A percentile compares a stretch with the other conserved stretches of the same genome.
Evolutionary conservation across 1,140 invertebrate species (phyloP).

Genomic region (Scaptomyza montana): DNA sequence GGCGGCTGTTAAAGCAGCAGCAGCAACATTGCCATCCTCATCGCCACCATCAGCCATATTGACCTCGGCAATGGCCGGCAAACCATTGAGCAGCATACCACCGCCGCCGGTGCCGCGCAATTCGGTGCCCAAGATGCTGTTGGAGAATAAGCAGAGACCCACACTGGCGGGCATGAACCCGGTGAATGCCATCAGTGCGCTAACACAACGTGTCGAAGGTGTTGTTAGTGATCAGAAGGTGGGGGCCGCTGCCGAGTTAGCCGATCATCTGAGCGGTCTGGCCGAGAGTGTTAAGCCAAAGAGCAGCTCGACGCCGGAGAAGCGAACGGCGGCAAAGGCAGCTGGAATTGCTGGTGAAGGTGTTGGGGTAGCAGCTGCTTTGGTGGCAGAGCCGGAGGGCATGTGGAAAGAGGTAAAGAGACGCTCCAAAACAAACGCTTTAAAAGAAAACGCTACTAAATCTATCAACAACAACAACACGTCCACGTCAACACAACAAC

Average conservation of each 20-base stretch:
- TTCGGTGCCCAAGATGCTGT: slow-evolving; percentile 68
- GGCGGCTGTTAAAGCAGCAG: not conserved
- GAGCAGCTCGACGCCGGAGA: slow-evolving; percentile 66
- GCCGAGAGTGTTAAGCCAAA: slow-evolving; percentile 79
- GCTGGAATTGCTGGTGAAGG: slow-evolving; percentile 30
- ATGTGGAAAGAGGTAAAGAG: slow-evolving; percentile 85
- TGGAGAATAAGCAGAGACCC: slow-evolving; percentile 54
- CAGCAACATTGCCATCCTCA: slow-evolving; percentile 18
- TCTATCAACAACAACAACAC: slow-evolving; percentile 66
- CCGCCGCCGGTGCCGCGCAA: slow-evolving; percentile 87
- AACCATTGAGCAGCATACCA: slow-evolving; percentile 86
- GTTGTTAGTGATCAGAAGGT: slow-evolving; percentile 82
- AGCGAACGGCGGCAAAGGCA: slow-evolving; percentile 36
- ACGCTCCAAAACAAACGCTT: slow-evolving; percentile 84
- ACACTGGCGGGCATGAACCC: slow-evolving; percentile 59
- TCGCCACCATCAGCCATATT: slow-evolving; percentile 72
- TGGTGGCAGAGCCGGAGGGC: slow-evolving; percentile 78
- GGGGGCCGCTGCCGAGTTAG: slow-evolving; percentile 67
- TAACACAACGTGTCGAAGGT: slow-evolving; percentile 84
- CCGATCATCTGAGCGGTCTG: slow-evolving; percentile 78
- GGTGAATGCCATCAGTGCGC: slow-evolving; percentile 57
- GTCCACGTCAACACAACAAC: slow-evolving; percentile 66
- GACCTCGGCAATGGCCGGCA: slow-evolving; percentile 85
- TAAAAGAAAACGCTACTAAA: slow-evolving; percentile 83
- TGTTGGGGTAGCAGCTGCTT: slow-evolving; percentile 61